Evolutionary conservation across 2,113 vertebrate genomes (phyloP), one percentile per base, ranked within the genome.

Genomic region (Ia io): DNA sequence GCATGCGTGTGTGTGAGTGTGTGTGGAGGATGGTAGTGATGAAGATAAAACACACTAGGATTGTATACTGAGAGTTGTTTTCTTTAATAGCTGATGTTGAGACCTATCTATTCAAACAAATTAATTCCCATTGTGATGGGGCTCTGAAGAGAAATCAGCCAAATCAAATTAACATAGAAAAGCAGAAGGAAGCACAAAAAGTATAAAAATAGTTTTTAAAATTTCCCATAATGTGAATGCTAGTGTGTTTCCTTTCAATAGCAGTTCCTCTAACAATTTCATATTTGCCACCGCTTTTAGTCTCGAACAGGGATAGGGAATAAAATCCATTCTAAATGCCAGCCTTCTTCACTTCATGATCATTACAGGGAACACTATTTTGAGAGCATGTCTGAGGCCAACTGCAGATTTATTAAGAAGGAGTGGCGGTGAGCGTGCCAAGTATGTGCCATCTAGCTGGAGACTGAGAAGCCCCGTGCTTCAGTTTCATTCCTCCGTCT

Each of bases 351-450:
- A 63, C 42, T 78, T 32, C 8, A 9, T 63, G 71, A 35, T 80
- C 84, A 32, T 78, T 70, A 61, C 11, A 22, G 59, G 70, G 61
- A 78, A 84, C 18, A 35, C 84, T 92, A 95, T 71, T 84, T 93
- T 84, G 79, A 76, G 79, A 44, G 42, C 40, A 70, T 59, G 70
- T 89, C 85, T 65, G 78, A 89, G 35, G 42, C 85, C 94, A 89
- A 44, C 42, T 37, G 42, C 71, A 93, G 70, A 79, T 71, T 78
- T 78, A 84, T 71, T 53, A 92, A 35, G 49, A 86, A 42, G 90
- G 35, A 71, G 9, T 17, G 18, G 44, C 23, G 32, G 79, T 40
- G 51, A 37, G 44, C 71, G 9, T 28, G 70, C 77, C 79, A 78
- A 84, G 71, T 44, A 37, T 44, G 30, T 79, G 71, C 30, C 42